Evolutionary conservation across 2,888 invertebrate species (phyloP), one percentile per base, ranked within the genome.

Genomic region (Mythimna lalbum): DNA sequence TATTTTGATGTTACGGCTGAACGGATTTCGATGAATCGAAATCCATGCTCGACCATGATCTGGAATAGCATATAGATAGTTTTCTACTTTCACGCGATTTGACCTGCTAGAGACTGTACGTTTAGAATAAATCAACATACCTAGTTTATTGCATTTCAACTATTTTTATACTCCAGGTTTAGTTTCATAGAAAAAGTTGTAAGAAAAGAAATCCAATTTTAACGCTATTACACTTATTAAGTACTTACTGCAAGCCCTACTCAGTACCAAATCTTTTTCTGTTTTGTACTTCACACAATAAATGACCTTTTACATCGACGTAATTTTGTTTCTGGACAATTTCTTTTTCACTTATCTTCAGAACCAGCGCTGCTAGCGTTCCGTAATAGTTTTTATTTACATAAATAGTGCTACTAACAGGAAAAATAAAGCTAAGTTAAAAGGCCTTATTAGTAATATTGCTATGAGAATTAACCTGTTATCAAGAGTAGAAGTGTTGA

Each of bases 361-460:
- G 66, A 19, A 33, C 39, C 50, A 75, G 67, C 61, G 56, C 60
- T 63, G 27, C 56, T 63, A 63, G 56, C 56, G 59, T 59, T 50
- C 47, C 31, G 59, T 78, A 53, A 68, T 72, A 53, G 67, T 21
- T 72, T 55, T 49, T 69, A 78, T 82, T 78, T 69, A 63, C 67
- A 73, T 80, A 72, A 76, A 49, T 57, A 63, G 33, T 61, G 21
- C 47, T 65, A 43, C 49, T 55, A 59, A 36, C 31, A 36, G 23
- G n/a, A 69, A 65, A 56, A 67, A 63, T 31, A 62, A 59, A 56
- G 59, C 19, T 47, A 59, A 31, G n/a, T 33, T 31, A 39, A 31
- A 67, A 52, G n/a, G n/a, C 39, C 43, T 66, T 72, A 57, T 63
- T 55, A 72, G 64, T 67, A 31, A 64, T 59, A 69, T 62, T 62